Conservation (phyloP, 2,113 vertebrate species). For the Chiloscyllium plagiosum region DNA sequence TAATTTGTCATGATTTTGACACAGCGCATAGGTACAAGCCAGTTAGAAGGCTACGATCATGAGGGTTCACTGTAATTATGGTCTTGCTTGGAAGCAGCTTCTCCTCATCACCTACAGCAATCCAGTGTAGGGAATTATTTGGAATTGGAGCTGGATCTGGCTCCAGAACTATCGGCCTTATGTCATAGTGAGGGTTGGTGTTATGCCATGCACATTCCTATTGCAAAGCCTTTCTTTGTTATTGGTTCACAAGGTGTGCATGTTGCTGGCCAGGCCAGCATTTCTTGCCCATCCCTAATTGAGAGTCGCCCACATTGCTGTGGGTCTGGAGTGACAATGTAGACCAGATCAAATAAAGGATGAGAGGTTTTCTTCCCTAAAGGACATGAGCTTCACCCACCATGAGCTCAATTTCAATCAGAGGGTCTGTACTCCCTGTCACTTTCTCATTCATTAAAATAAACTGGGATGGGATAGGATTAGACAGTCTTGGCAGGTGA, state of each 20-base stretch:
- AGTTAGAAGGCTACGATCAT: not conserved
- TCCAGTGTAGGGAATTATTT: not conserved
- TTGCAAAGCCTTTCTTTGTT: not conserved
- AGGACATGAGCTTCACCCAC: not conserved
- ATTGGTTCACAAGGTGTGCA: no score
- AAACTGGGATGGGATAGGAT: not conserved
- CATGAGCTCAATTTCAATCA: not conserved
- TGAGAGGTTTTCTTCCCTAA: no score
- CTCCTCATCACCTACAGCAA: not conserved
- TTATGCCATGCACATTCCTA: no score
- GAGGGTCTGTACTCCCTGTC: not conserved
- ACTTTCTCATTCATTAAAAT: not conserved
- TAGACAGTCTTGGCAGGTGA: not conserved
- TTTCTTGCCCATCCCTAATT: no score
- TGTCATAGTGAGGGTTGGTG: not conserved
- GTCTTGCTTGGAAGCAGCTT: not conserved
- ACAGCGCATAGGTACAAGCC: not conserved
- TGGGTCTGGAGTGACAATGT: no score
- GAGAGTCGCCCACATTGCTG: no score
- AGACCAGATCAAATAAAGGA: no score
- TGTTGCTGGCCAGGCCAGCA: no score
- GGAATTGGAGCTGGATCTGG: not conserved
- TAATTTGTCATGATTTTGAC: not conserved
- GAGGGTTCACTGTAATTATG: not conserved
- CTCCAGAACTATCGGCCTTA: not conserved